Evolutionary conservation across 2,888 invertebrate genomes (phyloP).

Genomic region (Arge pagana): DNA sequence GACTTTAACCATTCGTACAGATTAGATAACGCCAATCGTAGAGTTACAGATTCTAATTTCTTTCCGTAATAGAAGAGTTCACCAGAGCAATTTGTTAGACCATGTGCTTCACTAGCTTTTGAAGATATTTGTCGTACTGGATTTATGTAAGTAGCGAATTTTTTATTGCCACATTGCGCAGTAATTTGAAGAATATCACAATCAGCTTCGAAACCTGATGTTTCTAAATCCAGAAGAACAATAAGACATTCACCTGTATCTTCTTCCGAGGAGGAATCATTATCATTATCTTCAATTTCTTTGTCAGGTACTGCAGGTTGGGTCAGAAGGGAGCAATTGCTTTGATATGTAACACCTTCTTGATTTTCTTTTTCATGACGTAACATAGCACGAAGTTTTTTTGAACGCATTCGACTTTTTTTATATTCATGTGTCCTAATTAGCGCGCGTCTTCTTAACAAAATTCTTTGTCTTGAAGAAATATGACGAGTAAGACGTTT

Average conservation of each 20-base stretch:
- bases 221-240: too few relatives aligned
- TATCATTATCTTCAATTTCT: slow-evolving; percentile 4
- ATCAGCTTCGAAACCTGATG: slow-evolving; percentile 17
- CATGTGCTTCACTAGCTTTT: slow-evolving; percentile 14
- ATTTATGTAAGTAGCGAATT: slow-evolving; percentile 23
- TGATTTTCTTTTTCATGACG: slow-evolving; percentile 22
- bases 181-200: slow-evolving; percentile 26
- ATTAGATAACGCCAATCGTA: slow-evolving; percentile 16
- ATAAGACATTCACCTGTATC: slow-evolving; percentile 15
- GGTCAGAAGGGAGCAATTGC: slow-evolving; percentile 8
- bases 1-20: slow-evolving; percentile 20
- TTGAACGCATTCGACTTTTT: slow-evolving; percentile 12
- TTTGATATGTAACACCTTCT: slow-evolving; percentile 15
- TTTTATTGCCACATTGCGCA: slow-evolving; percentile 9
- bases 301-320: slow-evolving; percentile 1
- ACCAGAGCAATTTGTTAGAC: slow-evolving; percentile 1
- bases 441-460: too few relatives aligned
- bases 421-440: slow-evolving; percentile 16
- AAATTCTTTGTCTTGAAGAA: too few relatives aligned
- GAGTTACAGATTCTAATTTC: slow-evolving; percentile 6
- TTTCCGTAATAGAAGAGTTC: slow-evolving; percentile 1
- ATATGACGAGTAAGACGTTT: too few relatives aligned
- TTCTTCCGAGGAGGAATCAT: background rate
- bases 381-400: slow-evolving; percentile 11
- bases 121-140: slow-evolving; percentile 23